A percentile compares a stretch with the other conserved stretches of the same genome.
These are phyloP conservation scores for Ambastaia sidthimunki DNA, from an alignment of 2,797 vertebrate genomes.

Conservation along the genomic window DNA sequence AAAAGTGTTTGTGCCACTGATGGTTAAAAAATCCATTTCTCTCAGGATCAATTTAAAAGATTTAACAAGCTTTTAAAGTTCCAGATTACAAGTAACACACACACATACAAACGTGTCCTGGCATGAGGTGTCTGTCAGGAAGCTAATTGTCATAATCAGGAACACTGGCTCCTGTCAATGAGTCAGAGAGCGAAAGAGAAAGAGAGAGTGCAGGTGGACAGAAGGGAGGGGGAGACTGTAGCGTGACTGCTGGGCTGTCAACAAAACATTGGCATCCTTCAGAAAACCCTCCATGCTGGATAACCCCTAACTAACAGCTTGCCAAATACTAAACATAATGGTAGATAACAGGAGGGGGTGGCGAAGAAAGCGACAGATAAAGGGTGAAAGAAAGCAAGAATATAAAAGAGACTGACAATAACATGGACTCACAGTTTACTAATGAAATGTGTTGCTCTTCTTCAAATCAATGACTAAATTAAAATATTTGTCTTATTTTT, in stretches of 20 bases:
- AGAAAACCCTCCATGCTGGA: conserved; percentile 38
- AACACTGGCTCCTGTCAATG: conserved; percentile 52
- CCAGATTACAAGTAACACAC: conserved; percentile 7
- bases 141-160: conserved; percentile 58
- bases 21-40: background rate
- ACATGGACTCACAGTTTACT: conserved; percentile 14
- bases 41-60: conserved; percentile 26
- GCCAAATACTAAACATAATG: conserved; percentile 19
- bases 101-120: conserved; percentile 49
- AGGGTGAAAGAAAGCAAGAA: conserved; percentile 24
- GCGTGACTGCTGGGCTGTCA: conserved; percentile 54
- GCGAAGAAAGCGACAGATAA: conserved; percentile 39
- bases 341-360: conserved; percentile 37
- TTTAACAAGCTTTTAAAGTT: conserved; percentile 26
- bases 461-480: conserved; percentile 26
- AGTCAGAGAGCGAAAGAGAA: conserved; percentile 47
- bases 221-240: conserved; percentile 55
- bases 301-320: conserved; percentile 42
- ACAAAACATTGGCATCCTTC: conserved; percentile 49
- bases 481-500: background rate
- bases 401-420: background rate
- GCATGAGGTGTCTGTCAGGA: conserved; percentile 52
- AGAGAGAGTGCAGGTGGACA: conserved; percentile 53
- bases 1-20: background rate
- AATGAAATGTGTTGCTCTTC: conserved; percentile 21